Evolutionary conservation across 2,888 invertebrate genomes (phyloP), one percentile per base, ranked within the genome.

Genomic region (Mimumesa dahlbomi): DNA sequence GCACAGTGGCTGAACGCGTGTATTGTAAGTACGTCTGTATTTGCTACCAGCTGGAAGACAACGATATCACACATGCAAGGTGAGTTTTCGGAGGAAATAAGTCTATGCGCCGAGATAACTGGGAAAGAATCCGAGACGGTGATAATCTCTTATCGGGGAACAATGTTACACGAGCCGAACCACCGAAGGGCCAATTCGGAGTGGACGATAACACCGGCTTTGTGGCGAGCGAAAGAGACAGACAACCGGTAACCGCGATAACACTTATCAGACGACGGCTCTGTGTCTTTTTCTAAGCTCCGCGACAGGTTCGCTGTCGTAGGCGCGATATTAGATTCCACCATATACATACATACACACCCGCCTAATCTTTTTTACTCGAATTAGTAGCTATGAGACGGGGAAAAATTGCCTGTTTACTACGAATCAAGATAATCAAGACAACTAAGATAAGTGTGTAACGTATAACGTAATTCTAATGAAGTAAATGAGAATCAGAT

Each of bases 241-340:
- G 59, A 69, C 46, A 64, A 46, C 18, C 14, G 38, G 46, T 40
- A 22, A 54, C 31, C 42, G 0, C 18, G 73, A 73, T 73, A 73
- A 68, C 49, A 18, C 52, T 72, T 73, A 73, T 73, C 73, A 6
- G 7, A 9, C 19, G 0, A 6, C 1, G 14, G 6, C 34, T 52
- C n/a, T 9, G 34, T 38, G n/a, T 49, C 21, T 49, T 40, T 19
- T 48, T 43, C 21, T 7, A 1, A 14, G 5, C 0, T 19, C 21
- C 3, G 18, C 36, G 45, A 29, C 38, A 64, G 45, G 11, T 50
- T 49, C 61, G 14, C 18, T 9, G 5, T 14, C 16, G 16, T 13
- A 13, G 14, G 16, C 16, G 2, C 40, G 43, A 16, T 6, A 13
- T n/a, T 38, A 1, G 22, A 45, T 48, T 9, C n/a, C n/a, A 52